phyloP scores from a whole-genome alignment of 92 coral and sea anemone genomes.

The Pocillopora meandrina region DNA sequence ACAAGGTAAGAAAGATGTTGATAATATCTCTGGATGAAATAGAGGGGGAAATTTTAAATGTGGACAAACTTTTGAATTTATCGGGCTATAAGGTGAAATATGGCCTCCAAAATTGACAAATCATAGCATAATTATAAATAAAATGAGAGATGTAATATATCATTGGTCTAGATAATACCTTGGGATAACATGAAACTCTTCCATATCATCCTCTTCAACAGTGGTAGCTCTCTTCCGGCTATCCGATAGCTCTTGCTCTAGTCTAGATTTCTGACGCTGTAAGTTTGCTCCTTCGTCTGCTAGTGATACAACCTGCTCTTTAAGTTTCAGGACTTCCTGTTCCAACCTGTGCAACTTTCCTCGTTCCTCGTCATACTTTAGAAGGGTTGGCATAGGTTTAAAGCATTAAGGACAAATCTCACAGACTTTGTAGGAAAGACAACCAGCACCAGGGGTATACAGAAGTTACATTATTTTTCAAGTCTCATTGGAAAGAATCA shows the following conservation, averaged over 20 bases:
- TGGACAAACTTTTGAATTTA: too few relatives aligned
- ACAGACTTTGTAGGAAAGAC: background rate
- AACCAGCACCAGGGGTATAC: too few relatives aligned
- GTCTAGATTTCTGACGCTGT: slow-evolving; percentile 72
- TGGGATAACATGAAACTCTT: slow-evolving; percentile 71
- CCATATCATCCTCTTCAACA: slow-evolving; percentile 77
- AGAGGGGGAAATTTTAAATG: too few relatives aligned
- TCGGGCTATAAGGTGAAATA: too few relatives aligned
- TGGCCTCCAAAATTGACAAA: too few relatives aligned
- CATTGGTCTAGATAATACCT: slow-evolving; percentile 35
- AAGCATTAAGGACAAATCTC: slow-evolving; percentile 48
- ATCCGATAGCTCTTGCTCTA: slow-evolving; percentile 52
- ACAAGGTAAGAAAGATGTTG: too few relatives aligned
- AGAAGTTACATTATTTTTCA: too few relatives aligned
- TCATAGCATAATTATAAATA: too few relatives aligned
- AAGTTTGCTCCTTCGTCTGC: slow-evolving; percentile 85
- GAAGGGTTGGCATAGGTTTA: slow-evolving; percentile 86
- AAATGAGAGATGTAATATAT: background rate
- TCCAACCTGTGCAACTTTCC: slow-evolving; percentile 79
- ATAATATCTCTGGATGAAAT: too few relatives aligned
- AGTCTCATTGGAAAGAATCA: too few relatives aligned
- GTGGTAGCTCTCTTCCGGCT: slow-evolving; percentile 38
- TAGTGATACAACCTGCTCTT: slow-evolving; percentile 74
- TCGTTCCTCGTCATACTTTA: slow-evolving; percentile 87
- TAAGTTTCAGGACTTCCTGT: slow-evolving; percentile 74